Conservation (phyloP, 2,113 vertebrate genomes). For the Sphaerodactylus townsendi region DNA sequence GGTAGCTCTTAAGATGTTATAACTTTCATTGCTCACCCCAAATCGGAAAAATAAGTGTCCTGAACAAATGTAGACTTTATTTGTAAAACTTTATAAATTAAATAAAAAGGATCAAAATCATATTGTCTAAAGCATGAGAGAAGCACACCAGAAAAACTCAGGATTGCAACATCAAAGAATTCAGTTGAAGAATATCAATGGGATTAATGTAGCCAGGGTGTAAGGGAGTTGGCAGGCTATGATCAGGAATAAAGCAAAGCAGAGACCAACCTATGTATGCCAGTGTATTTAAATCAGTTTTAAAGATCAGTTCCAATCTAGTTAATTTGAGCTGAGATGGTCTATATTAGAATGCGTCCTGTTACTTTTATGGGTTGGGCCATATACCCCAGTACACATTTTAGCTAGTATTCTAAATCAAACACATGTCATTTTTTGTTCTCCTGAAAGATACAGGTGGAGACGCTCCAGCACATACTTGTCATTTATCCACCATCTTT, state of each 20-base stretch:
- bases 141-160: not conserved
- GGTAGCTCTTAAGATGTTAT: not conserved
- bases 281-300: not conserved
- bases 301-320: not conserved
- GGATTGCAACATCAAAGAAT: not conserved
- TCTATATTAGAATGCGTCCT: not conserved
- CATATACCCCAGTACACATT: not conserved
- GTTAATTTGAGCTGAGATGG: not conserved
- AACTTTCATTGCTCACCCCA: not conserved
- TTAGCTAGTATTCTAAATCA: not conserved
- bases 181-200: constrained; percentile 8
- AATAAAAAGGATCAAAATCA: not conserved
- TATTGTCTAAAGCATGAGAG: not conserved
- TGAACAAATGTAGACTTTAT: not conserved
- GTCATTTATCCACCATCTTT: not conserved
- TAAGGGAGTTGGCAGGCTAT: not conserved
- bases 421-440: not conserved
- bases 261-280: not conserved
- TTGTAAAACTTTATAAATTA: not conserved
- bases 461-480: not conserved
- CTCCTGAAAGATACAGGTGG: too few species aligned
- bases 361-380: not conserved
- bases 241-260: not conserved
- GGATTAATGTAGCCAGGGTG: not conserved
- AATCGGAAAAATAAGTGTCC: not conserved